Evolutionary conservation across 2,888 invertebrate species (phyloP).

Genomic region (Callinectes sapidus): DNA sequence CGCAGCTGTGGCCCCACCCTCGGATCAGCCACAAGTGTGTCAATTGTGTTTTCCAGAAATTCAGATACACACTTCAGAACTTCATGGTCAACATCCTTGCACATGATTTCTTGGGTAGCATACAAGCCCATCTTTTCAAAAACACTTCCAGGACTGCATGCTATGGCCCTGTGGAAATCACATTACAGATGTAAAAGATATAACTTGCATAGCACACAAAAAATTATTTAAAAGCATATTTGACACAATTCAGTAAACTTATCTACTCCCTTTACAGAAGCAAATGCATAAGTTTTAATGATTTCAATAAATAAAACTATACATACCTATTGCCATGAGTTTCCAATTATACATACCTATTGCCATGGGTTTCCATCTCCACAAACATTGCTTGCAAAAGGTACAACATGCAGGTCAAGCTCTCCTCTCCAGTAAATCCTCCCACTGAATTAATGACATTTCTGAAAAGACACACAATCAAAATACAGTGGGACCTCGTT

Average conservation of each 20-base stretch:
- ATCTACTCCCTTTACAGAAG: neutral
- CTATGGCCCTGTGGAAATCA: slow-evolving; percentile 64
- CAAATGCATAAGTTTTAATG: neutral
- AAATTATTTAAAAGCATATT: neutral
- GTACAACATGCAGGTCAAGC: slow-evolving; percentile 64
- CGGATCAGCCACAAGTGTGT: slow-evolving; percentile 68
- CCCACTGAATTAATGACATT: slow-evolving; percentile 70
- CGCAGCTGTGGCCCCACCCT: slow-evolving; percentile 60
- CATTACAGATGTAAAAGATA: neutral
- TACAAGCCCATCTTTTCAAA: slow-evolving; percentile 70
- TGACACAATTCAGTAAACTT: neutral
- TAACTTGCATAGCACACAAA: neutral
- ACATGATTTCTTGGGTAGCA: slow-evolving; percentile 71
- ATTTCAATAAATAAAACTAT: neutral
- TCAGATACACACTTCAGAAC: slow-evolving; percentile 72
- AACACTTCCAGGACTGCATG: slow-evolving; percentile 70
- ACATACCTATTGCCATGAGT: too few species aligned
- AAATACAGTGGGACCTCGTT: too few species aligned
- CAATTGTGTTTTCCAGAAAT: slow-evolving; percentile 72
- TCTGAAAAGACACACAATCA: slow-evolving; percentile 41
- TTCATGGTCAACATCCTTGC: slow-evolving; percentile 71
- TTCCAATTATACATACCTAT: slow-evolving; percentile 64
- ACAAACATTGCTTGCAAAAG: slow-evolving; percentile 72
- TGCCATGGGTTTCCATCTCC: slow-evolving; percentile 71
- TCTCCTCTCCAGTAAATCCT: slow-evolving; percentile 70